These are phyloP conservation scores for Platycercus adscitus DNA, from an alignment of 2,113 vertebrate genomes.

Conservation along the genomic window DNA sequence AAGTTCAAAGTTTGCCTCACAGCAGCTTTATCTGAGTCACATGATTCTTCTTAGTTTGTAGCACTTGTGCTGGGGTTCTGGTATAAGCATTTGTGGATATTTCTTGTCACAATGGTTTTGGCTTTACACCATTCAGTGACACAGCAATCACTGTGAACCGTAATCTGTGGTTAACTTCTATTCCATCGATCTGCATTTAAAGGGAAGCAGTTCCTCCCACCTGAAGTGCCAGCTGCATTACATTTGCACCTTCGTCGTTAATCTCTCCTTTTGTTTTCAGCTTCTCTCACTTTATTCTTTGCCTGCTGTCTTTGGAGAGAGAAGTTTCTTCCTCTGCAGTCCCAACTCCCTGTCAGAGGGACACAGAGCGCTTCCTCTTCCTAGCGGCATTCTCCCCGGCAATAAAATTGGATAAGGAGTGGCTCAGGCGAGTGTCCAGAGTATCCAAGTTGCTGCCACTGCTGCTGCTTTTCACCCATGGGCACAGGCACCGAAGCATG, in stretches of 20 bases:
- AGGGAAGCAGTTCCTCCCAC: not conserved
- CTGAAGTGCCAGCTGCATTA: not conserved
- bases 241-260: not conserved
- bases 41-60: not conserved
- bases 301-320: not conserved
- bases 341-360: constrained; percentile 41
- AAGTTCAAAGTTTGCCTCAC: not conserved
- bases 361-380: constrained; percentile 69
- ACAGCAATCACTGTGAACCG: not conserved
- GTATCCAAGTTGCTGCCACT: constrained; percentile 52
- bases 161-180: not conserved
- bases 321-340: not conserved
- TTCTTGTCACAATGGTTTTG: not conserved
- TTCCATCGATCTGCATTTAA: not conserved
- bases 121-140: not conserved
- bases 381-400: constrained; percentile 20
- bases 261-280: not conserved
- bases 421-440: constrained; percentile 64
- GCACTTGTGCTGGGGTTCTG: not conserved
- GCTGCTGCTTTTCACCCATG: constrained; percentile 45
- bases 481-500: constrained; percentile 57
- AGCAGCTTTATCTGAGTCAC: not conserved
- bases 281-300: not conserved
- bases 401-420: constrained; percentile 63
- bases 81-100: not conserved